phyloP scores from a whole-genome alignment of 2,113 vertebrate species.

The Zingel zingel region DNA sequence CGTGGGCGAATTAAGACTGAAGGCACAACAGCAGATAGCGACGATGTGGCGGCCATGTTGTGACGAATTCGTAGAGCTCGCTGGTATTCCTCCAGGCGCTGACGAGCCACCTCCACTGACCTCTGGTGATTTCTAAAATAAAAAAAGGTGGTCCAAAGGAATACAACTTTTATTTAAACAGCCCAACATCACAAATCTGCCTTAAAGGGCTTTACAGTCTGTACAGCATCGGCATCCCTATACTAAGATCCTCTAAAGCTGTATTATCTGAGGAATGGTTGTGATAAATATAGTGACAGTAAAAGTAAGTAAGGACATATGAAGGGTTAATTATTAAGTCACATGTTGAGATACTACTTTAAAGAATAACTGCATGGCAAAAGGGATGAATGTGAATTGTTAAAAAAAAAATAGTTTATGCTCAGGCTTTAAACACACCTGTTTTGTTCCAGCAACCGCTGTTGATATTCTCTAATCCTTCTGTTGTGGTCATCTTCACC shows the following conservation, averaged over 20 bases:
- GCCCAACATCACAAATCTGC: not conserved
- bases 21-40: conserved; percentile 13
- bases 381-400: not conserved
- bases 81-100: conserved; percentile 90
- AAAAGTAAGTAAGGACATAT: not conserved
- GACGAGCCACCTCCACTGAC: conserved; percentile 86
- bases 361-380: not conserved
- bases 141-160: not conserved
- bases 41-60: conserved; percentile 37
- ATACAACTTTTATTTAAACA: not conserved
- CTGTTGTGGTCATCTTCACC: conserved; percentile 76
- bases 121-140: conserved; percentile 86
- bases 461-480: conserved; percentile 86
- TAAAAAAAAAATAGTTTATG: not conserved
- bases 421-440: conserved; percentile 76
- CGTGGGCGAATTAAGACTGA: not conserved
- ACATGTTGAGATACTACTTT: not conserved
- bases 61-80: conserved; percentile 81
- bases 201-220: not conserved
- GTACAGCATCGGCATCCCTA: not conserved
- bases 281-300: not conserved
- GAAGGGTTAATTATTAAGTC: not conserved
- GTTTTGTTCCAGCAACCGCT: conserved; percentile 88
- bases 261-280: not conserved
- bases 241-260: not conserved